A percentile compares a stretch with the other conserved stretches of the same genome.
These are phyloP conservation scores for Danio aesculapii DNA, from an alignment of 2,797 vertebrate species.

Conservation along the genomic window DNA sequence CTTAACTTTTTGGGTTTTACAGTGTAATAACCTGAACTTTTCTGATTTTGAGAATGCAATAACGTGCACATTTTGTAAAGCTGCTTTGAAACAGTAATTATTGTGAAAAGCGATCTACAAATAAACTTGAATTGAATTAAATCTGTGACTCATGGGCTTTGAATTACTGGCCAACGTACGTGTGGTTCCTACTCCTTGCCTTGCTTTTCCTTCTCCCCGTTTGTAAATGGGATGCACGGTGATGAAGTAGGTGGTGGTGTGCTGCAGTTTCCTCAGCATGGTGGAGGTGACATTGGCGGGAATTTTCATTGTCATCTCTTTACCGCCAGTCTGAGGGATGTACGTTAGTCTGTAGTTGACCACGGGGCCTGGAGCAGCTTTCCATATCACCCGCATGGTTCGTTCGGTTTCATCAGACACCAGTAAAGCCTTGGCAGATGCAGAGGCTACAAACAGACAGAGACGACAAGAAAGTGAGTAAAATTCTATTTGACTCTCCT, in stretches of 20 bases:
- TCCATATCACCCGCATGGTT: conserved; percentile 88
- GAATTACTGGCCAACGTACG: conserved; percentile 84
- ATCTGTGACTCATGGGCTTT: conserved; percentile 71
- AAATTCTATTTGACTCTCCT: neutral
- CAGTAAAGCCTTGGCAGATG: conserved; percentile 75
- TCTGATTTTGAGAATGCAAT: no score
- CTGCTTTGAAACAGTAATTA: no score
- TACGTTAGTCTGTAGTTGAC: conserved; percentile 87
- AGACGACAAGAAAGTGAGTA: neutral
- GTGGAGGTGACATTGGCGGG: conserved; percentile 77
- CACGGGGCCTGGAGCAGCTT: conserved; percentile 86
- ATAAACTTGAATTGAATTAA: no score
- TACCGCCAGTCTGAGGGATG: conserved; percentile 77
- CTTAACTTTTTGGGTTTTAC: no score
- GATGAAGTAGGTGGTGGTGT: conserved; percentile 87
- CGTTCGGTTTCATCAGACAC: conserved; percentile 90
- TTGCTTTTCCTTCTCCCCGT: conserved; percentile 91
- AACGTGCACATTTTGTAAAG: no score
- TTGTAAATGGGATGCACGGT: conserved; percentile 90
- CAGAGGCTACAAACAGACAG: conserved; percentile 76
- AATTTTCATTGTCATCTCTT: conserved; percentile 83
- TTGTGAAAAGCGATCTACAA: no score
- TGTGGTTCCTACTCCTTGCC: conserved; percentile 97
- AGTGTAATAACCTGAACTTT: no score
- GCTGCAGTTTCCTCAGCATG: conserved; percentile 85